These are phyloP conservation scores for Oncorhynchus mykiss DNA, from an alignment of 2,113 vertebrate species.

Conservation along the genomic window DNA sequence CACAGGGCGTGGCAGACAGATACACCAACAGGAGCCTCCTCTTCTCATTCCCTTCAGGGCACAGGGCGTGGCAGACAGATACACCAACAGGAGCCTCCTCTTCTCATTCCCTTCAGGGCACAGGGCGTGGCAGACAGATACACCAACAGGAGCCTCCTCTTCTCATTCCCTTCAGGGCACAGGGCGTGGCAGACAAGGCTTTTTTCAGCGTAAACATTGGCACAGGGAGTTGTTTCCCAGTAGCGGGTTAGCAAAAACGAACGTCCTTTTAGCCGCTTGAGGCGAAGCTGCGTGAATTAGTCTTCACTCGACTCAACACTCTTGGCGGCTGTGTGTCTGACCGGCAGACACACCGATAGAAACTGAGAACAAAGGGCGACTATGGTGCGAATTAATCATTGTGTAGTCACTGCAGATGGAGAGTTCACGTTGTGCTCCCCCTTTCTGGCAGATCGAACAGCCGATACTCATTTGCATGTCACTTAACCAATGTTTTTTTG, in stretches of 20 bases:
- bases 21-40: no score
- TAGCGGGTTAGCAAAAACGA: conserved; percentile 11
- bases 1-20: no score
- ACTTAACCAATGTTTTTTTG: not conserved
- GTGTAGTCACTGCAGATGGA: no score
- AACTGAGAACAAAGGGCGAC: not conserved
- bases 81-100: no score
- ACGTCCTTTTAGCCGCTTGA: conserved; percentile 16
- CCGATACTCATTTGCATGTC: not conserved
- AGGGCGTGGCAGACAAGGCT: not conserved
- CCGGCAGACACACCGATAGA: not conserved
- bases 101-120: no score
- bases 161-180: not conserved
- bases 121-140: not conserved
- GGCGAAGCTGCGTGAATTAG: conserved; percentile 33
- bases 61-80: no score
- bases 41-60: no score
- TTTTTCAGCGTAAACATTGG: conserved; percentile 4
- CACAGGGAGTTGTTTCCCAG: conserved; percentile 20
- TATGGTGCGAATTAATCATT: no score
- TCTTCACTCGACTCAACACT: conserved; percentile 26
- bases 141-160: not conserved
- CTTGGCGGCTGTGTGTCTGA: not conserved
- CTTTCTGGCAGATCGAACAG: not conserved
- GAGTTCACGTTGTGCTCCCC: no score